These are phyloP conservation scores for Cyanoramphus novaezelandiae DNA, from an alignment of 2,113 vertebrate species.

Conservation along the genomic window DNA sequence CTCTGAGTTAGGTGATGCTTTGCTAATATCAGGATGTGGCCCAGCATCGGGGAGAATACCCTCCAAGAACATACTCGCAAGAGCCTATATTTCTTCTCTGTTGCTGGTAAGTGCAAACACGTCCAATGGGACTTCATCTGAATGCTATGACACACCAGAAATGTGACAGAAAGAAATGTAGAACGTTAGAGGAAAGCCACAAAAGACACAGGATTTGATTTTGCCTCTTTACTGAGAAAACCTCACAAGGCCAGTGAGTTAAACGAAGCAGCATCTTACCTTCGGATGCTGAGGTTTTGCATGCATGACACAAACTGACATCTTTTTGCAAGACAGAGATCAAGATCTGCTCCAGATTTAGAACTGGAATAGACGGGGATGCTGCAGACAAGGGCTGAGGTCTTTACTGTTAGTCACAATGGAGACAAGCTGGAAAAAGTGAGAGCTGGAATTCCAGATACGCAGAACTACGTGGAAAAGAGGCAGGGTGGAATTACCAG, in stretches of 20 bases:
- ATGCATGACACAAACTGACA: constrained; percentile 12
- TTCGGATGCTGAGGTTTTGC: not conserved
- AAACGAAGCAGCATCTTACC: not conserved
- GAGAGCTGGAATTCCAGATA: constrained; percentile 50
- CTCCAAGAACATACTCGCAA: not conserved
- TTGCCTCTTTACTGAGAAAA: constrained; percentile 39
- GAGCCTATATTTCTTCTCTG: not conserved
- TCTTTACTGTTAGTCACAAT: constrained; percentile 29
- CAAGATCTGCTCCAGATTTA: constrained; percentile 24
- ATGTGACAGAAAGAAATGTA: not conserved
- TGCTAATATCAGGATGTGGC: not conserved
- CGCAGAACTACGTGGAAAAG: constrained; percentile 14
- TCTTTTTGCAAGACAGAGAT: not conserved
- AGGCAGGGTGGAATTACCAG: not conserved
- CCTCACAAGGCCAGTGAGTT: not conserved
- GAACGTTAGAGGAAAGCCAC: not conserved
- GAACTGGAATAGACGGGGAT: not conserved
- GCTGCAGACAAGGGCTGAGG: not conserved
- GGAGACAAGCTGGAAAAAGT: constrained; percentile 7
- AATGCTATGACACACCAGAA: not conserved
- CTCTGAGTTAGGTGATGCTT: not conserved
- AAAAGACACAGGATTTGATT: not conserved
- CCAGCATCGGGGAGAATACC: not conserved
- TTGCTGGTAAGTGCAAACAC: not conserved
- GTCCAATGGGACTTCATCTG: not conserved